Base-by-base conservation (phyloP, 2,888 invertebrate genomes). In the Parnassius orleans region DNA sequence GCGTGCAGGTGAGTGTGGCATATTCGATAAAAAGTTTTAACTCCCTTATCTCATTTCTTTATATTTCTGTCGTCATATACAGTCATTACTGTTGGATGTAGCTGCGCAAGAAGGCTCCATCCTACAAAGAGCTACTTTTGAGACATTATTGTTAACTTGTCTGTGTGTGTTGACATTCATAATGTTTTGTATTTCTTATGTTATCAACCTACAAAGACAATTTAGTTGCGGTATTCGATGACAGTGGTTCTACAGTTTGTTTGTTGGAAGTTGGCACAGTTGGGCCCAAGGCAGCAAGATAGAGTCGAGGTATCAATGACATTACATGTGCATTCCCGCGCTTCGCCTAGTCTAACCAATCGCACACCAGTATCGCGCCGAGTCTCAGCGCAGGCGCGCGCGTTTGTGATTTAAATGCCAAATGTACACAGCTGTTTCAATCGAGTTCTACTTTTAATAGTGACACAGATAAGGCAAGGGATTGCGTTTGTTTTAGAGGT, bases 261-360 rank as follows among this genome's bases (percentile, higher is more conserved):
- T 14, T 52, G 24, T 61, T 53, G 42, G 9, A 48, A 57, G 48
- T 61, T 58, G 50, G 62, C 53, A 54, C 58, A 63, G 53, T 63
- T 63, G 19, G 53, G 53, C 9, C 48, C 19, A 61, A 52, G 33
- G 5, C 33, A 33, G 33, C 33, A 33, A 33, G 33, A 5, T 33
- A 33, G 15, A 41, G 48, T 58, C 10, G 14, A 11, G 61, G 63
- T 64, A 67, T 62, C 67, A 67, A 68, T 78, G 78, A 77, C 79
- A 66, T 65, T 66, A 66, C 69, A 71, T 66, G 70, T 78, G 78
- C 81, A 79, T 84, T 87, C 83, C 84, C 87, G 86, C 85, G 83
- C 70, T 78, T 73, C 71, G 65, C 68, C 69, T 14, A n/a, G 59
- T 42, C 61, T 41, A 61, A 74, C 85, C 84, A 87, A 88, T 86